Evolutionary conservation across 30 jellyfish, hydroid and myxozoan species (phyloP).

Genomic region (Aurelia sp.): DNA sequence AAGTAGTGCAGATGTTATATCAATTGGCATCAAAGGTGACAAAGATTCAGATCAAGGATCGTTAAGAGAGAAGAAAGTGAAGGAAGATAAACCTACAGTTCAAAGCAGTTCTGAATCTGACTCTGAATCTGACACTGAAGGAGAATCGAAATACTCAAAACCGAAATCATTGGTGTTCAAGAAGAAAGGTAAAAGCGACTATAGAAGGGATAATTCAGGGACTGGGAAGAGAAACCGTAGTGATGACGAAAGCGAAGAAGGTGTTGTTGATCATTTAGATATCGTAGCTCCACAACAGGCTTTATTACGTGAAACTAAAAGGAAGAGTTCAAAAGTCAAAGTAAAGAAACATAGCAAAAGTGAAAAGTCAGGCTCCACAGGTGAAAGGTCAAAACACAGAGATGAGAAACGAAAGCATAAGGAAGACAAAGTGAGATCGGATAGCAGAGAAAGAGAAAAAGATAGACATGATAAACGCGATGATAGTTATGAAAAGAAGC

Average conservation of each 20-base stretch:
- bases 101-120: background rate
- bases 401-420: conserved; percentile 12
- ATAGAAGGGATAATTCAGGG: background rate
- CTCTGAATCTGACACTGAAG: conserved; percentile 48
- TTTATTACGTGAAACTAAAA: conserved; percentile 28
- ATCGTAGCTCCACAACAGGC: conserved; percentile 89
- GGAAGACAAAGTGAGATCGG: conserved; percentile 13
- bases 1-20: background rate
- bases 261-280: conserved; percentile 85
- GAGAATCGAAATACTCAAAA: background rate
- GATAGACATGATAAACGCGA: conserved; percentile 39
- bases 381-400: conserved; percentile 1
- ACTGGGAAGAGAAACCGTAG: conserved; percentile 14
- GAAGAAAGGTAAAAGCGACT: conserved; percentile 11
- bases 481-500: conserved; percentile 30
- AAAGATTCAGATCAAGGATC: conserved; percentile 4
- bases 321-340: conserved; percentile 38
- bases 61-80: background rate
- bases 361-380: conserved; percentile 24
- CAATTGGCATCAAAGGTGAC: background rate
- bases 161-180: conserved; percentile 31
- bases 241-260: conserved; percentile 61
- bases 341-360: conserved; percentile 2
- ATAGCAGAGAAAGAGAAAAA: conserved; percentile 28
- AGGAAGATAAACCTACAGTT: background rate